phyloP scores from a whole-genome alignment of 2,888 invertebrate genomes.

The Dicyrtoma fusca region DNA sequence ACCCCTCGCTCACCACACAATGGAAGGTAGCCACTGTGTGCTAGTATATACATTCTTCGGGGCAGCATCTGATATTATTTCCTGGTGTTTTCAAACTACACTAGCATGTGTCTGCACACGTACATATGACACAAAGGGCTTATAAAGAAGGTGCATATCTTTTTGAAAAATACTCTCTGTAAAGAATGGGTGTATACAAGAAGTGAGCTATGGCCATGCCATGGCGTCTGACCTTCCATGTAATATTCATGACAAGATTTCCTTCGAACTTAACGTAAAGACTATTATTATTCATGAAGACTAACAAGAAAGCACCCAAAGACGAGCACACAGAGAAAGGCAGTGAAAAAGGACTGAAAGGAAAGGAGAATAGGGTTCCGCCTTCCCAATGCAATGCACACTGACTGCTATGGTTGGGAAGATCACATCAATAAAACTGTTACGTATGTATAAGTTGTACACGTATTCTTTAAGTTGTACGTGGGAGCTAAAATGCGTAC shows the following conservation, averaged over 20 bases:
- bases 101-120: no score
- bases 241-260: constrained; percentile 26
- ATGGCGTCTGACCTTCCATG: constrained; percentile 19
- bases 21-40: no score
- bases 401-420: constrained; percentile 6
- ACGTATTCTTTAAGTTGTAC: no score
- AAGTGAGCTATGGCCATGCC: not conserved
- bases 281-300: constrained; percentile 21
- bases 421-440: not conserved
- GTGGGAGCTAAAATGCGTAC: no score
- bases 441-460: not conserved
- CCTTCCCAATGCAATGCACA: no score
- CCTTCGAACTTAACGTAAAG: constrained; percentile 19
- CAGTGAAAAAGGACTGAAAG: not conserved
- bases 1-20: no score
- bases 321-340: not conserved
- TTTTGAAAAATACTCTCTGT: not conserved
- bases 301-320: not conserved
- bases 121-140: no score
- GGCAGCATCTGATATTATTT: no score
- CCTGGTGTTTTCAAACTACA: not conserved
- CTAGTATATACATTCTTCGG: no score
- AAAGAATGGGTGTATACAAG: not conserved
- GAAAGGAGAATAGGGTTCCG: not conserved
- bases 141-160: no score